Evolutionary conservation across 2,113 vertebrate genomes (phyloP), one percentile per base, ranked within the genome.

Genomic region (Eurypyga helias): DNA sequence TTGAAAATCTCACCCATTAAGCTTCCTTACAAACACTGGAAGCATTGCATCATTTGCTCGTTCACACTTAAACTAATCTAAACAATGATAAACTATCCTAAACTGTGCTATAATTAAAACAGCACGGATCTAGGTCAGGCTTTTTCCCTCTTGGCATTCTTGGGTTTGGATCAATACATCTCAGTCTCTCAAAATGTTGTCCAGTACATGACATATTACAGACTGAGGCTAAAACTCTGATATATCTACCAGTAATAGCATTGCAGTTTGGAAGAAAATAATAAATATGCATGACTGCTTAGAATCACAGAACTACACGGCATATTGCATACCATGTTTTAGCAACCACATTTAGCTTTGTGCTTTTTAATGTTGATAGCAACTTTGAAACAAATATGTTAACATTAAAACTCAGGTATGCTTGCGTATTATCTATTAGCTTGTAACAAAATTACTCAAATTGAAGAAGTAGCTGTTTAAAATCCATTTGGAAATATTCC

Each of bases 391-490:
- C 94, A 94, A 97, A 94, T 96, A 96, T 13, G 66, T 87, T 97
- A 97, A 95, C 92, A 96, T 95, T 96, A 97, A 97, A 98, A 96
- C 95, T 93, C 93, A 97, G 97, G 96, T 97, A 92, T 78, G 89
- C 90, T 96, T 92, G 81, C 0, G 1, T 58, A 57, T 82, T 89
- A 62, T 93, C 93, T 98, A 97, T 97, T 98, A 98, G 95, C 94
- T 95, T 67, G 52, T 78, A 95, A 97, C 79, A 95, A 98, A 98
- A 98, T 97, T 96, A 98, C 96, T 97, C 94, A 97, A 97, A 98
- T 95, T 97, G 95, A 97, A 98, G 95, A 98, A 98, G 97, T 70
- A 94, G 92, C 94, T 97, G 86, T 91, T 98, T 96, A 97, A 98
- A 98, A 98, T 97, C 97, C 94, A 95, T 96, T 97, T 96, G 96